phyloP scores from a whole-genome alignment of 2,113 vertebrate species.

The Papio anubis region DNA sequence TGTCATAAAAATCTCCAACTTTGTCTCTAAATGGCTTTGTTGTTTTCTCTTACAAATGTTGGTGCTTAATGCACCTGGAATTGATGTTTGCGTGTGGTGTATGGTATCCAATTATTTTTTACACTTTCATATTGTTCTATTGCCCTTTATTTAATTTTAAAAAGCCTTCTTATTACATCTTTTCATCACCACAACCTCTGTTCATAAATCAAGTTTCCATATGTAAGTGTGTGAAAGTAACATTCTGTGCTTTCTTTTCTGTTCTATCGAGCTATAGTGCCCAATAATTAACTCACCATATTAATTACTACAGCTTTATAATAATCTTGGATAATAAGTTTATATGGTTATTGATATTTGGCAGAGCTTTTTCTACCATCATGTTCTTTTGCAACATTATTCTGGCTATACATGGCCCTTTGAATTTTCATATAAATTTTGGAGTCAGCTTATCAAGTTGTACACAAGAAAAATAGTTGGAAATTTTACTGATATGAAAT shows the following conservation, averaged over 20 bases:
- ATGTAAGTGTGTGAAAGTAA: background rate
- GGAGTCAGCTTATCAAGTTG: background rate
- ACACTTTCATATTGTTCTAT: background rate
- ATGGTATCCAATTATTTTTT: background rate
- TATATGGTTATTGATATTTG: background rate
- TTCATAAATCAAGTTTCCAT: background rate
- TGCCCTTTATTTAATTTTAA: background rate
- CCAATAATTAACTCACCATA: background rate
- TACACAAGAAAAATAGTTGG: background rate
- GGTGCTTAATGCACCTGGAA: background rate
- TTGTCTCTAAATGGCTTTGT: background rate
- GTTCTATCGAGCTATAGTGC: background rate
- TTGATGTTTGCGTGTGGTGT: background rate
- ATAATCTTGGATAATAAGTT: background rate
- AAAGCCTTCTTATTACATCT: background rate
- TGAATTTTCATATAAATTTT: background rate
- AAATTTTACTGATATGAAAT: background rate
- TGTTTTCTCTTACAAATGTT: background rate
- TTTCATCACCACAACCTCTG: background rate
- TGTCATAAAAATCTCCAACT: background rate
- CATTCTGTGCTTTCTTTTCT: background rate
- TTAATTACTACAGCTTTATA: background rate
- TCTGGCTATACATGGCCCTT: background rate
- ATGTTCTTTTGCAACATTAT: background rate
- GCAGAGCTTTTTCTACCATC: background rate